Percentiles rank a stretch among this genome's conserved stretches.
Conservation (phyloP, 2,888 invertebrate genomes). For the Gibbula magus region DNA sequence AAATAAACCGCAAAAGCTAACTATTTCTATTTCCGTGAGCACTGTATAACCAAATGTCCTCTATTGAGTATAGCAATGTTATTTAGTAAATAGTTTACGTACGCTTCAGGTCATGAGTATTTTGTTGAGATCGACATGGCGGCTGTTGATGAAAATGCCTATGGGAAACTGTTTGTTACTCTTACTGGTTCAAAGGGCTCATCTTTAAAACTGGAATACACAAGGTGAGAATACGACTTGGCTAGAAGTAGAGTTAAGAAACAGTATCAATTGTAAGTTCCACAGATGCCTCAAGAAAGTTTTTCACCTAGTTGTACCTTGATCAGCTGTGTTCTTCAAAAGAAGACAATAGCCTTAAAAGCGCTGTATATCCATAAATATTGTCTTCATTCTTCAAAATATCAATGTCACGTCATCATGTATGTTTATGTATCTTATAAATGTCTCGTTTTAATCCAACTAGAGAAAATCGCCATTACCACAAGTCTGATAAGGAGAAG, state of each 20-base stretch:
- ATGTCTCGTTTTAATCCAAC: not conserved
- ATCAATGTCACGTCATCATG: too few relatives aligned
- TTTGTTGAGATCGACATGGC: constrained; percentile 53
- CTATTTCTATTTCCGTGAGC: too few relatives aligned
- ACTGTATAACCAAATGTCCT: too few relatives aligned
- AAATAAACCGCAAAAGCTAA: too few relatives aligned
- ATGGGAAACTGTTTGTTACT: constrained; percentile 52
- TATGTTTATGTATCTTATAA: not conserved
- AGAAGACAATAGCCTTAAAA: too few relatives aligned
- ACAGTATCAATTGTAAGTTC: too few relatives aligned
- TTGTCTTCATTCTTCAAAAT: too few relatives aligned
- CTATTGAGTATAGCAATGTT: not conserved
- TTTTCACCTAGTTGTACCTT: too few relatives aligned
- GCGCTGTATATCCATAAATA: too few relatives aligned
- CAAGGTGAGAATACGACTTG: constrained; percentile 39
- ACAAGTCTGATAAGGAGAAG: constrained; percentile 45
- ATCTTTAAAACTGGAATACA: constrained; percentile 48
- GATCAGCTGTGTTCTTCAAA: too few relatives aligned
- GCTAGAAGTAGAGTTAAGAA: too few relatives aligned
- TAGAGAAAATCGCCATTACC: constrained; percentile 38
- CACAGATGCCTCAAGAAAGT: too few relatives aligned
- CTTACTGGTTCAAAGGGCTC: constrained; percentile 46
- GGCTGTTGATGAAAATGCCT: constrained; percentile 37
- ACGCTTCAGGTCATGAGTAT: constrained; percentile 49
- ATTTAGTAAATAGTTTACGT: not conserved